Percentiles rank a stretch among this genome's conserved stretches.
Conservation (phyloP, 1,140 invertebrate species). For the Manduca sexta region DNA sequence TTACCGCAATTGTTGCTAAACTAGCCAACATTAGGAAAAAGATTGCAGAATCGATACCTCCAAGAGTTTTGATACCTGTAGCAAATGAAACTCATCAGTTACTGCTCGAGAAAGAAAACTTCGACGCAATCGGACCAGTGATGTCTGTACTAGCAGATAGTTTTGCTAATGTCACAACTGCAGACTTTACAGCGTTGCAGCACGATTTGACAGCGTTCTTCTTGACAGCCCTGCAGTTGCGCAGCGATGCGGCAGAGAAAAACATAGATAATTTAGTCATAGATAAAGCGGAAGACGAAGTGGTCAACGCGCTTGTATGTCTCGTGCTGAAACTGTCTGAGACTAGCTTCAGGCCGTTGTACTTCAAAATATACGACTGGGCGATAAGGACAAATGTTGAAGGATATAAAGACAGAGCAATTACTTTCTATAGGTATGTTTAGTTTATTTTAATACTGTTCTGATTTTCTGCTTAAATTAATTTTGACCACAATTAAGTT, state of each 20-base stretch:
- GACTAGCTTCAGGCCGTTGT: conserved; percentile 88
- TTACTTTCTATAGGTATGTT: conserved; percentile 84
- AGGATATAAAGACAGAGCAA: conserved; percentile 76
- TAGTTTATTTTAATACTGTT: neutral
- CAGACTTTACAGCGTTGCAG: conserved; percentile 78
- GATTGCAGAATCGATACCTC: conserved; percentile 79
- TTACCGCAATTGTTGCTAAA: conserved; percentile 73
- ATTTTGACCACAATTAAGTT: no score
- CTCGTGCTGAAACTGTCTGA: conserved; percentile 92
- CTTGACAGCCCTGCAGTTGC: conserved; percentile 82
- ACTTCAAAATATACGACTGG: conserved; percentile 92
- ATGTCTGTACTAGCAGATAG: conserved; percentile 84
- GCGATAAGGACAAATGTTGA: conserved; percentile 76
- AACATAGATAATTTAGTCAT: conserved; percentile 48
- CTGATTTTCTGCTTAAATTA: no score
- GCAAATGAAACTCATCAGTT: conserved; percentile 78
- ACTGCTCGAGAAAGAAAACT: conserved; percentile 76
- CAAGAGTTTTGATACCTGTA: conserved; percentile 84
- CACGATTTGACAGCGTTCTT: conserved; percentile 83
- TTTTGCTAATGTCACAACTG: conserved; percentile 74
- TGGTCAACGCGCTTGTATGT: conserved; percentile 82
- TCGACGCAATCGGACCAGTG: conserved; percentile 77
- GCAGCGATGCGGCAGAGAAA: conserved; percentile 59
- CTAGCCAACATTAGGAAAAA: conserved; percentile 78
- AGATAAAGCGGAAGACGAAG: conserved; percentile 77